Evolutionary conservation across 2,888 invertebrate species (phyloP), one percentile per base, ranked within the genome.

Genomic region (Cryptocephalus primarius): DNA sequence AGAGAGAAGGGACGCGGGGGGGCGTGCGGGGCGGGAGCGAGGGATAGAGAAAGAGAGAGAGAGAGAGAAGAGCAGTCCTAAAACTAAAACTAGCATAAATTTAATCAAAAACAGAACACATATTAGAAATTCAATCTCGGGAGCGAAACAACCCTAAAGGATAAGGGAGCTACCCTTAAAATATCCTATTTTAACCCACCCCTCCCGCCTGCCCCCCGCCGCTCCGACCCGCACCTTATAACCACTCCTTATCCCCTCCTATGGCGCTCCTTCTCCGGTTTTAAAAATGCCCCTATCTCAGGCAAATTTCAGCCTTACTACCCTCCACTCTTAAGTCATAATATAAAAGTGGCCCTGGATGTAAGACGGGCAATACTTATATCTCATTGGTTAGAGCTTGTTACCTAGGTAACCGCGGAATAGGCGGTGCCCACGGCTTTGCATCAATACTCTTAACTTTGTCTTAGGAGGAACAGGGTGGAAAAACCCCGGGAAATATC

Each of bases 91-190:
- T 61, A 61, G 57, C 63, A 64, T 64, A 68, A 68, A 69, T 69
- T 69, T 69, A 69, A 69, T 69, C 69, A 69, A 69, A 69, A 69
- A 69, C 69, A 68, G 68, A 67, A 67, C 65, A 61, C 61, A 66
- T 65, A 69, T 69, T 69, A 69, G 69, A 69, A 69, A 69, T 69
- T 69, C 69, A 69, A 69, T 69, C 69, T 69, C 67, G 62, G 67
- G 66, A 60, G 62, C 58, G 62, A 65, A 67, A 67, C 64, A 65
- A 61, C 66, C 67, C 66, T 65, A 66, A 68, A 66, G 67, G 66
- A 68, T 66, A 66, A 67, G 65, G 64, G 64, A 59, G 60, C 54
- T 51, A 49, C 53, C 52, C 64, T 63, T 64, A 61, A 65, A 64
- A 63, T 60, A 62, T 61, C 59, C 62, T 56, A 60, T 61, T 61